Evolutionary conservation across 1,140 invertebrate genomes (phyloP).

Genomic region (Brachionus plicatilis): DNA sequence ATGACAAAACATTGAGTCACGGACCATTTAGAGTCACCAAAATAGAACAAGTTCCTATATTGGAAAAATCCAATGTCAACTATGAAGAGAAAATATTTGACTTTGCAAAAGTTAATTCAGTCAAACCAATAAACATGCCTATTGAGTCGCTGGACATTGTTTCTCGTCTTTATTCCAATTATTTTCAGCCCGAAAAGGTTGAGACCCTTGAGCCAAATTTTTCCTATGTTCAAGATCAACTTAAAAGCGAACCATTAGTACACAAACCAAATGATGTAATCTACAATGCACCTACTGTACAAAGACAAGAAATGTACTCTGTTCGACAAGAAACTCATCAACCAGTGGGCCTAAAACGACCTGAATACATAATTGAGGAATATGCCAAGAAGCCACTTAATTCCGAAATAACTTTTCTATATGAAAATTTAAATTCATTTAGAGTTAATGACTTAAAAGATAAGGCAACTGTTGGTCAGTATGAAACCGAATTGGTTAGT

Average conservation of each 20-base stretch:
- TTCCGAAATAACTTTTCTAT: not conserved
- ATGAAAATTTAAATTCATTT: not conserved
- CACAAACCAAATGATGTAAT: not conserved
- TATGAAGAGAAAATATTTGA: not conserved
- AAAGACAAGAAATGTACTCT: not conserved
- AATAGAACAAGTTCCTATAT: not conserved
- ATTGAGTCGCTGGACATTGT: not conserved
- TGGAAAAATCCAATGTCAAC: not conserved
- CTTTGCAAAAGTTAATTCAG: not conserved
- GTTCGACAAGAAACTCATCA: not conserved
- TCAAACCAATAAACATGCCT: not conserved
- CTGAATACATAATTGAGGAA: slow-evolving; percentile 1
- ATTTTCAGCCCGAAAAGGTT: not conserved
- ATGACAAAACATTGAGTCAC: not conserved
- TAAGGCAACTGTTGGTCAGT: not conserved
- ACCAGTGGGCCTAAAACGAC: not conserved
- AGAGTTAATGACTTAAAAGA: not conserved
- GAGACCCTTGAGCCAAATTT: not conserved
- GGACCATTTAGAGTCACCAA: not conserved
- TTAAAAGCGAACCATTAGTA: not conserved
- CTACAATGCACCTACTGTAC: not conserved
- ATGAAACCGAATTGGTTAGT: not conserved
- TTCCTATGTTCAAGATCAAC: not conserved
- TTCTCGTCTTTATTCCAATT: not conserved
- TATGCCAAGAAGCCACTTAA: not conserved